Conservation (phyloP, 2,797 vertebrate species). For the Chromobotia macracanthus region DNA sequence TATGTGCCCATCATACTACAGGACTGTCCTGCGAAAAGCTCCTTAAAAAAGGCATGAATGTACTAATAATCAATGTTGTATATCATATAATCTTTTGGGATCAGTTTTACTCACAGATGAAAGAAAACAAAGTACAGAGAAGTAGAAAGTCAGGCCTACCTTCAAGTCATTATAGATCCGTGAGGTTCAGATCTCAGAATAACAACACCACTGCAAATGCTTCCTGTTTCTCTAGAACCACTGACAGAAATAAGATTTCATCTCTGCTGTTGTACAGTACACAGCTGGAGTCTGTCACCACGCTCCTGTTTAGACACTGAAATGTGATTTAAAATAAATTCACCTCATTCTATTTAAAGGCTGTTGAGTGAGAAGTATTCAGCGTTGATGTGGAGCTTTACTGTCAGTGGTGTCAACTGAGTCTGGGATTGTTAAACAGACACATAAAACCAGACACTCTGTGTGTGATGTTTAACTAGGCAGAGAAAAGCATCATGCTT, state of each 20-base stretch:
- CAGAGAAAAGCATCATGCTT: not conserved
- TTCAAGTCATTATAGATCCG: not conserved
- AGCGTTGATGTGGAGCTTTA: constrained; percentile 14
- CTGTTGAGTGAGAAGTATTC: not conserved
- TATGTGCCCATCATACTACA: too few relatives aligned
- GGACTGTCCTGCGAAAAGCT: too few relatives aligned
- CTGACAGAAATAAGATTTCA: constrained; percentile 3
- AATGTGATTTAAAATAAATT: constrained; percentile 18
- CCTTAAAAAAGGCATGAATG: too few relatives aligned
- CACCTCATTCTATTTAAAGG: constrained; percentile 2
- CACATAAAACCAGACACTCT: not conserved
- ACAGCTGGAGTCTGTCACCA: constrained; percentile 14
- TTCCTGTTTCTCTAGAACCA: not conserved
- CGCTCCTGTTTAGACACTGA: not conserved
- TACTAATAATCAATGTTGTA: too few relatives aligned
- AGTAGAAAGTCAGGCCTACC: not conserved
- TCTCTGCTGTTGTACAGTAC: not conserved
- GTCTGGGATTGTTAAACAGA: constrained; percentile 18
- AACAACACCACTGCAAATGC: constrained; percentile 24
- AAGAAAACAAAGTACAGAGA: not conserved
- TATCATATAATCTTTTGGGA: too few relatives aligned
- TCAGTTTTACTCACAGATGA: too few relatives aligned
- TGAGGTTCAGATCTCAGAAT: constrained; percentile 4
- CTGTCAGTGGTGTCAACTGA: constrained; percentile 29
- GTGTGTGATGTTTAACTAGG: constrained; percentile 9